Base-by-base conservation (phyloP, 2,888 invertebrate genomes). In the Mimas tiliae region DNA sequence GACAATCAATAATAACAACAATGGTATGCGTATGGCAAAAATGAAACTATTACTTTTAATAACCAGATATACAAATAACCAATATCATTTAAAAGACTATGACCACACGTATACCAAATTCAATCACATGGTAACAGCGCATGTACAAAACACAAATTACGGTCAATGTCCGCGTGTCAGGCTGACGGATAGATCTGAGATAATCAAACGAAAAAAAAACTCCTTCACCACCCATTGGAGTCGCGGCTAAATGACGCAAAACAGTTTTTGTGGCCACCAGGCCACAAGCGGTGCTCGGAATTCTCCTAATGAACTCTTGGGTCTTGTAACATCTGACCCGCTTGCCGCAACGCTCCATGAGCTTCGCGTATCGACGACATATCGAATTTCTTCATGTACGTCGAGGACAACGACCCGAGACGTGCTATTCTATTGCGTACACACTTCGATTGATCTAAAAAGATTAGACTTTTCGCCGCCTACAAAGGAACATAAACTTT, bases 161-260 rank as follows among this genome's bases (percentile, higher is more conserved):
- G 92, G 93, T 93, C 93, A 92, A 91, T 76, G 93, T 85, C 89
- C 93, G 79, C 83, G 82, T 81, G 86, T 82, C 85, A 84, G 85
- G 81, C 85, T 77, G 86, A 75, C 82, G 83, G 84, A 83, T 85
- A 83, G 87, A 88, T 89, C 88, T 84, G 85, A 88, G 85, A 86
- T 84, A 84, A 85, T 83, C 85, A 85, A 88, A 27, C 27, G 4
- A 83, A 84, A 85, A 87, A 89, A 88, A 89, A 84, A 78, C 79
- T 81, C 82, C 83, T 82, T 83, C 83, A 83, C 82, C 83, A 83
- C 72, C 58, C 42, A 58, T 58, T 19, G 12, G 77, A 80, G 79
- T 77, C 74, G 80, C 78, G 80, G 86, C 79, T 83, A 86, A 88
- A 83, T 90, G 88, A 89, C 88, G 90, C 86, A 86, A 85, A 86